phyloP scores from a whole-genome alignment of 2,113 vertebrate species.

The Turdus rufiventris region DNA sequence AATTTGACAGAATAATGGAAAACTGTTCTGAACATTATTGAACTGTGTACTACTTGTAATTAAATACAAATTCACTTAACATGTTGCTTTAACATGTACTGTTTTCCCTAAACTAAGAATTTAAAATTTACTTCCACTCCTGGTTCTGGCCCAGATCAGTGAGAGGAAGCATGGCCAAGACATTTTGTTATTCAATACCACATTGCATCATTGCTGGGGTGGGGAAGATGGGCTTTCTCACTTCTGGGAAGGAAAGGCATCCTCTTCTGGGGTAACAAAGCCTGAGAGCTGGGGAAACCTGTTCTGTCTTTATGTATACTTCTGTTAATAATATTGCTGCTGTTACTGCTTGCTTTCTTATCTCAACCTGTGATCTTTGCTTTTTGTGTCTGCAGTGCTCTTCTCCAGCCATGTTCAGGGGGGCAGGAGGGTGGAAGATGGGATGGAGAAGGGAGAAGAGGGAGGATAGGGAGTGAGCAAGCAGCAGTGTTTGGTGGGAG shows the following conservation, averaged over 20 bases:
- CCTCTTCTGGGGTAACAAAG: background rate
- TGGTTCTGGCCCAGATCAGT: background rate
- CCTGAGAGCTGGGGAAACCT: accelerated
- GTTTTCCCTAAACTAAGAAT: background rate
- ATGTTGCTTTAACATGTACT: background rate
- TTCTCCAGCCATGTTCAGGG: background rate
- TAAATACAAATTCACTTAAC: background rate
- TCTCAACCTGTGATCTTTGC: background rate
- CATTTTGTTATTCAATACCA: background rate
- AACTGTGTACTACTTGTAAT: background rate
- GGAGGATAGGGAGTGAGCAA: accelerated
- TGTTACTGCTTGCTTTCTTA: background rate
- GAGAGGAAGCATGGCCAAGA: background rate
- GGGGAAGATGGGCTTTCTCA: background rate
- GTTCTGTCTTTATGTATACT: background rate
- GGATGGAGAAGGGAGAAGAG: background rate
- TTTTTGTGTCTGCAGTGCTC: background rate
- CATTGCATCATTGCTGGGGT: background rate
- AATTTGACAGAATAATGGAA: background rate
- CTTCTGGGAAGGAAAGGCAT: background rate
- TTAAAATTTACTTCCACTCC: background rate
- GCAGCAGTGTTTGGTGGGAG: background rate
- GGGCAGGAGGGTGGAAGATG: background rate
- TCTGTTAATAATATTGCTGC: background rate
- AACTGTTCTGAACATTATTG: background rate